These are phyloP conservation scores for Raja brachyura DNA, from an alignment of 2,113 vertebrate genomes.

Conservation along the genomic window DNA sequence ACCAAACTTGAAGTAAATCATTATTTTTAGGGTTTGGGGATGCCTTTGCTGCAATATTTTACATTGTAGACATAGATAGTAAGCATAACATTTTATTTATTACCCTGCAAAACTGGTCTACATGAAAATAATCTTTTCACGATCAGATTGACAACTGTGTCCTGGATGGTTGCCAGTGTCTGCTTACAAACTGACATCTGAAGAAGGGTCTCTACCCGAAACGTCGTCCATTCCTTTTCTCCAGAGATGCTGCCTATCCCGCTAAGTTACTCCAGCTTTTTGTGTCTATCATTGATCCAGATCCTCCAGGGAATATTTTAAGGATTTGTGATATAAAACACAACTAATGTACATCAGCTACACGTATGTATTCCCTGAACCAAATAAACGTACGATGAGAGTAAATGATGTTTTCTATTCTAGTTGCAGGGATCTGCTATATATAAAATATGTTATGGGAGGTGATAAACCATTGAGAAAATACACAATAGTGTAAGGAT, in stretches of 20 bases:
- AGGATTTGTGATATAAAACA: neutral
- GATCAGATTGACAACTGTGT: neutral
- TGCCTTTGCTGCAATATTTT: neutral
- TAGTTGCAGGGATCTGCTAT: neutral
- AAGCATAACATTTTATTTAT: neutral
- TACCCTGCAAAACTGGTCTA: neutral
- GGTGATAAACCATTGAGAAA: neutral
- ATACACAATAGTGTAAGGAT: neutral
- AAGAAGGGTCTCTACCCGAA: too few species aligned
- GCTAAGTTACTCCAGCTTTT: too few species aligned
- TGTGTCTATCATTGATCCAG: neutral
- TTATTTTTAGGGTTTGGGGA: slow-evolving; percentile 37
- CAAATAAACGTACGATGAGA: neutral
- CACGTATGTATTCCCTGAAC: neutral
- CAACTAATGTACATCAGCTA: neutral
- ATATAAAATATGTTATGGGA: neutral
- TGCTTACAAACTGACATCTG: neutral
- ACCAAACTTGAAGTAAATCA: slow-evolving; percentile 81
- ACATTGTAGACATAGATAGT: neutral
- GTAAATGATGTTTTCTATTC: neutral
- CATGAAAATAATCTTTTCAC: neutral
- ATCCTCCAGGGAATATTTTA: neutral
- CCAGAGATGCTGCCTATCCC: too few species aligned
- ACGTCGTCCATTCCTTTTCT: too few species aligned
- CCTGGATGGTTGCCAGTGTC: neutral